Evolutionary conservation across 2,888 invertebrate genomes (phyloP), one percentile per base, ranked within the genome.

Genomic region (Pyrrhosoma nymphula): DNA sequence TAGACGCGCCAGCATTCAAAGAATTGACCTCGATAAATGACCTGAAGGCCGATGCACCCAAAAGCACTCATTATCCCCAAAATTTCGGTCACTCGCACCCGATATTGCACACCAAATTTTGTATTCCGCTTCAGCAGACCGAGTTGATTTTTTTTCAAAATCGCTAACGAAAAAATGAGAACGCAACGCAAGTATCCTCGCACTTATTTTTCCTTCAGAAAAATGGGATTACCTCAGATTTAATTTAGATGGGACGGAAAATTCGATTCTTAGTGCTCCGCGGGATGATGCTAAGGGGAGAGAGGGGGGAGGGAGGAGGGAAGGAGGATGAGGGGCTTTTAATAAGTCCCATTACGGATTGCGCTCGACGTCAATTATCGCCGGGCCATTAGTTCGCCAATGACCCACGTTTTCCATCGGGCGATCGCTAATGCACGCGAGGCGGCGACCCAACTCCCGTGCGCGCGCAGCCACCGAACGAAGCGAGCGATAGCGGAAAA

Each of bases 321-420:
- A 12, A 8, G 47, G 47, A 47, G 47, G 47, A n/a, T n/a, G 47
- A 47, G 47, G 47, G 47, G n/a, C 47, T 10, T 69, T 69, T 82
- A 35, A 82, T 82, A 82, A 35, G 82, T 82, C 35, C 82, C 35
- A 82, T 82, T 82, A 82, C 82, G 35, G 82, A 82, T 82, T 82
- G 82, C 16, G 82, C 82, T 12, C 82, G 6, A 35, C 82, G 35
- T 82, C 82, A 82, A 82, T 82, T 82, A 82, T 82, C 82, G 82
- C 82, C 82, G 82, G 82, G 82, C 82, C 82, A 82, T 82, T 82
- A 82, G 82, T 35, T 35, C 82, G 30, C 82, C 82, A 82, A 82
- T 82, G 82, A 82, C 82, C 35, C 82, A 82, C 82, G 35, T 82
- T 82, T 82, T 82, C 82, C 82, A 82, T 82, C 82, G 26, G 82